Percentiles rank a stretch among this genome's conserved stretches.
These are phyloP conservation scores for Apotomis capreana DNA, from an alignment of 2,888 invertebrate species.

Conservation along the genomic window DNA sequence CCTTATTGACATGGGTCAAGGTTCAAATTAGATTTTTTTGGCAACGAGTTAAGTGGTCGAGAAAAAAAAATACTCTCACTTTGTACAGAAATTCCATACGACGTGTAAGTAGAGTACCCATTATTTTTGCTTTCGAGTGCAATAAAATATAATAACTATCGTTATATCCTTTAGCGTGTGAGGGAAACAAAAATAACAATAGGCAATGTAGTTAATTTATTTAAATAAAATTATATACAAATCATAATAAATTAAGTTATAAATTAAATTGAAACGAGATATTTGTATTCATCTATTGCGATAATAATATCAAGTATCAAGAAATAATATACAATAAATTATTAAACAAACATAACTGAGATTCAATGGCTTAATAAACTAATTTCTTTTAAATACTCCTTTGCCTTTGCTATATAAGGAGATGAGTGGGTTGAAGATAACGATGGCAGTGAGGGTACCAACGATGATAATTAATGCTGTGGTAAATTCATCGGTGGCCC, in stretches of 20 bases:
- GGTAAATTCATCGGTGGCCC: conserved; percentile 51
- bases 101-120: no score
- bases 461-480: conserved; percentile 57
- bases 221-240: neutral
- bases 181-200: neutral
- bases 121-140: no score
- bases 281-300: neutral
- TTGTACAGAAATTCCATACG: no score
- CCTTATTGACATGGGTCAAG: no score
- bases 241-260: neutral
- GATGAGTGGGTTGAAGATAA: conserved; percentile 60
- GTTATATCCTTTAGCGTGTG: no score
- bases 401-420: conserved; percentile 53
- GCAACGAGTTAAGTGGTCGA: no score
- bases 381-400: conserved; percentile 38
- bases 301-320: neutral
- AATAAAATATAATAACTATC: no score
- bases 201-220: neutral
- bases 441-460: conserved; percentile 52
- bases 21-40: no score
- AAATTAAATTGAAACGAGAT: neutral
- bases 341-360: neutral
- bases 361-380: neutral
- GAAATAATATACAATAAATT: neutral
- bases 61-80: no score